Base-by-base conservation (phyloP, 2,797 vertebrate species). In the Gorsachius magnificus region DNA sequence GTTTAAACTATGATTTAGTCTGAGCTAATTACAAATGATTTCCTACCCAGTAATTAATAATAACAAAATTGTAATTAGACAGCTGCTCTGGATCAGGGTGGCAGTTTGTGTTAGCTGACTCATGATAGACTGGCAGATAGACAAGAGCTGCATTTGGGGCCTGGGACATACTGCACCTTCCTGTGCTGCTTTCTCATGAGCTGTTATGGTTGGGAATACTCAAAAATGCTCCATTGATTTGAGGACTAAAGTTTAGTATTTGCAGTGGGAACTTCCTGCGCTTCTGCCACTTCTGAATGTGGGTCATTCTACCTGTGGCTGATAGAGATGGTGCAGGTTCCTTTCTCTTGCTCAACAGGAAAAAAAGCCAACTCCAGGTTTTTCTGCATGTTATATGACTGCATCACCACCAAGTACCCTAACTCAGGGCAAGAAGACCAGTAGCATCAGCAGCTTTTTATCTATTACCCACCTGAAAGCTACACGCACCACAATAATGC, bases 21-120 rank as follows among this genome's bases (percentile, higher is more conserved):
- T 99, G 98, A 99, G 99, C 98, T 99, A 99, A 99, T 99, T 99
- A 99, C 98, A 98, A 99, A 99, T 98, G 90, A 99, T 99, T 99
- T 99, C 99, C 98, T 98, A 96, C 98, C 99, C 97, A 95, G 98
- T 98, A 98, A 99, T 99, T 99, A 99, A 99, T 99, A 99, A 99
- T 99, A 99, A 99, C 99, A 99, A 99, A 99, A 98, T 99, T 98
- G 98, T 99, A 99, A 99, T 99, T 99, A 99, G 98, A 98, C 98
- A 99, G 98, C 98, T 98, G 98, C 98, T 98, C 89, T 97, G 97
- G 98, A 99, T 98, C 98, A 98, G 97, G 97, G 98, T 87, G 96
- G 98, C 97, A 98, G 97, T 98, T 98, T 98, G 86, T 97, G 95
- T 97, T 97, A 98, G 98, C 98, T 98, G 98, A 98, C 98, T 99